Evolutionary conservation across 2,888 invertebrate species (phyloP).

Genomic region (Nebria brevicollis): DNA sequence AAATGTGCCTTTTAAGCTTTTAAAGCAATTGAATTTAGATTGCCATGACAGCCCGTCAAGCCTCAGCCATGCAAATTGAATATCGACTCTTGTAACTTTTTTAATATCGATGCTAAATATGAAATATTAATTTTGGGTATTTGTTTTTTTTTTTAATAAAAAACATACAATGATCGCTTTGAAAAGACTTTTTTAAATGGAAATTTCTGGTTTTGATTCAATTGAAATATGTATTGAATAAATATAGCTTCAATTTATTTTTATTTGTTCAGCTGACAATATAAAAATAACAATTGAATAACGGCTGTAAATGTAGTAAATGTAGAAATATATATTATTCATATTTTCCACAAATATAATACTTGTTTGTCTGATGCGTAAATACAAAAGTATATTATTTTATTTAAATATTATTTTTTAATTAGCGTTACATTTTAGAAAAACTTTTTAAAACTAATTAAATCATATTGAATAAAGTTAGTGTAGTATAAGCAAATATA

Average conservation of each 20-base stretch:
- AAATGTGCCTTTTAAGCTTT: constrained; percentile 18
- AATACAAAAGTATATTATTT: too few relatives aligned
- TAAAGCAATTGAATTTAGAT: constrained; percentile 21
- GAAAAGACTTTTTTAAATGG: not conserved
- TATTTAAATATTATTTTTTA: too few relatives aligned
- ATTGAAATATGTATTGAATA: not conserved
- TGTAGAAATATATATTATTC: not conserved
- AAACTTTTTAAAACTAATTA: too few relatives aligned
- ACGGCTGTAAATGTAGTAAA: not conserved
- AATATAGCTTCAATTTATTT: not conserved
- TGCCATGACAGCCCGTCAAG: constrained; percentile 10
- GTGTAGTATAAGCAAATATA: too few relatives aligned
- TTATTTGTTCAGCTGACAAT: not conserved
- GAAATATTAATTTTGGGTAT: constrained; percentile 8
- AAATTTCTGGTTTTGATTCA: not conserved
- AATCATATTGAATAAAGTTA: too few relatives aligned
- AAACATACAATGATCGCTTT: not conserved
- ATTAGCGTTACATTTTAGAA: too few relatives aligned
- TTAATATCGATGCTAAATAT: constrained; percentile 8
- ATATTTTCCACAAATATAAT: too few relatives aligned
- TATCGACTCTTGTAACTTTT: constrained; percentile 11
- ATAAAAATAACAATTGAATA: not conserved
- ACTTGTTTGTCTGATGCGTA: too few relatives aligned
- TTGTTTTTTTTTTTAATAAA: not conserved
- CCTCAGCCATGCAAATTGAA: not conserved